A percentile compares a stretch with the other conserved stretches of the same genome.
Evolutionary conservation across 2,113 vertebrate species (phyloP).

Genomic region (Piliocolobus tephrosceles): DNA sequence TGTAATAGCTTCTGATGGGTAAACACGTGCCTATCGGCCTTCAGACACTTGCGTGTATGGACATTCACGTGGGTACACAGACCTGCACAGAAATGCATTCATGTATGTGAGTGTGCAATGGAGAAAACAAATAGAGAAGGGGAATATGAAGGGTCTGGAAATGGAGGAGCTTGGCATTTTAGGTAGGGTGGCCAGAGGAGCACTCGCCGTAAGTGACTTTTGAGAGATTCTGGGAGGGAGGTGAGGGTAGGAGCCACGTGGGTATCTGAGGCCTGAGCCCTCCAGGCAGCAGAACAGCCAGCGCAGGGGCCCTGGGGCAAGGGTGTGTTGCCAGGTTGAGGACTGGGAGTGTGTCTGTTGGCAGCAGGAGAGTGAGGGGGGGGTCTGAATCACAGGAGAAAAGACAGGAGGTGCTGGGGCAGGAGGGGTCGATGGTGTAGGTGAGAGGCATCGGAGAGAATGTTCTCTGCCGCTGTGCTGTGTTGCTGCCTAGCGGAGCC

Average conservation of each 20-base stretch:
- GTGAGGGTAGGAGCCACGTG: fast-evolving
- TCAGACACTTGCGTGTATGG: too few relatives aligned
- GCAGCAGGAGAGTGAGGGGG: too few relatives aligned
- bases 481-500: too few relatives aligned
- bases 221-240: neutral
- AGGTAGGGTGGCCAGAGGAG: too few relatives aligned
- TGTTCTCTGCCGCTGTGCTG: neutral
- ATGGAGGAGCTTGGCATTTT: neutral
- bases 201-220: neutral
- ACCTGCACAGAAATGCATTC: too few relatives aligned
- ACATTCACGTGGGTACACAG: too few relatives aligned
- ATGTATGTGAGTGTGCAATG: neutral
- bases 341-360: fast-evolving
- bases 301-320: neutral
- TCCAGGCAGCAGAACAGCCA: fast-evolving
- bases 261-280: fast-evolving
- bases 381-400: neutral
- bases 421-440: neutral
- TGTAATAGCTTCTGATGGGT: fast-evolving
- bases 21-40: fast-evolving
- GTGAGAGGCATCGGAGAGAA: fast-evolving
- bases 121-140: too few relatives aligned
- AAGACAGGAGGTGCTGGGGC: neutral
- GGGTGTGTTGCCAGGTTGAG: fast-evolving
- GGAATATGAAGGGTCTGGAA: fast-evolving